Conservation (phyloP, 2,797 vertebrate genomes). For the Babyrousa celebensis region DNA sequence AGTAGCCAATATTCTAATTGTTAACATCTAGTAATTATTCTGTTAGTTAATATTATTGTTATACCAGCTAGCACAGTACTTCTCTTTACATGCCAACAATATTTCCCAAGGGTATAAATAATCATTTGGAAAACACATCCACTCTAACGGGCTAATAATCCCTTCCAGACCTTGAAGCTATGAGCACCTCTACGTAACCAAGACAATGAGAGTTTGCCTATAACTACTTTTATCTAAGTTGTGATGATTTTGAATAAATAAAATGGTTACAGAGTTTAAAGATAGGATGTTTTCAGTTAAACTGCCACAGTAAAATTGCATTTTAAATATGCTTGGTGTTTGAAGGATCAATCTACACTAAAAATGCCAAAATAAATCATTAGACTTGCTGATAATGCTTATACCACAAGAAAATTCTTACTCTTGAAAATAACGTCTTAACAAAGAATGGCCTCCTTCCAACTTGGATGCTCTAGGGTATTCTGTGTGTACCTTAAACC, state of each 20-base stretch:
- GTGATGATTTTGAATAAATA: slow-evolving; percentile 5
- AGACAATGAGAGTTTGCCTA: slow-evolving; percentile 25
- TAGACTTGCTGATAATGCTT: neutral
- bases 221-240: slow-evolving; percentile 11
- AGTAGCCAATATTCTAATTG: slow-evolving; percentile 43
- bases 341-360: neutral
- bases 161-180: neutral
- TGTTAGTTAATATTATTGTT: slow-evolving; percentile 15
- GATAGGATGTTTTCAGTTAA: slow-evolving; percentile 13
- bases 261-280: slow-evolving; percentile 57
- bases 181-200: neutral
- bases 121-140: slow-evolving; percentile 49
- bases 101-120: slow-evolving; percentile 5
- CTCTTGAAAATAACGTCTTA: neutral
- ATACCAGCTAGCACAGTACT: slow-evolving; percentile 15
- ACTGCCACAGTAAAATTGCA: neutral
- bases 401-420: neutral
- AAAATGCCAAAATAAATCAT: slow-evolving; percentile 11
- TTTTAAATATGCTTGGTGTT: neutral
- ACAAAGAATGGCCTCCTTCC: neutral
- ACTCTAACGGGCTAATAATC: slow-evolving; percentile 45
- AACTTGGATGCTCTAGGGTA: neutral
- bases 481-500: neutral
- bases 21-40: slow-evolving; percentile 48
- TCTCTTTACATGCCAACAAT: neutral